Evolutionary conservation across 2,797 vertebrate species (phyloP).

Genomic region (Aldrovandia affinis): DNA sequence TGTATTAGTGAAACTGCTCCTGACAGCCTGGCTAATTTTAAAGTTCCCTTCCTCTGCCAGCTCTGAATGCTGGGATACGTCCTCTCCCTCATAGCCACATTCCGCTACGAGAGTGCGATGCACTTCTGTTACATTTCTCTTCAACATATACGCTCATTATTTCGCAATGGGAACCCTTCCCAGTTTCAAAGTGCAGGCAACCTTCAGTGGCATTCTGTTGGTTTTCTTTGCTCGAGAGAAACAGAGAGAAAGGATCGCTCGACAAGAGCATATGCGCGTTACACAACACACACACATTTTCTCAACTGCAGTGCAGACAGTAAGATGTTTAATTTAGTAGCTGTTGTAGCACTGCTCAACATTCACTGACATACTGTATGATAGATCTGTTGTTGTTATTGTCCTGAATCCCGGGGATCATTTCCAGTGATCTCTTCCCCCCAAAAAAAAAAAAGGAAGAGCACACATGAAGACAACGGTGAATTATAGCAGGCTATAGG

Average conservation of each 20-base stretch:
- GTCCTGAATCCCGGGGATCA: not conserved
- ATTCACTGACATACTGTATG: not conserved
- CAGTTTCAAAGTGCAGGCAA: too few relatives aligned
- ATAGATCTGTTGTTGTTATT: not conserved
- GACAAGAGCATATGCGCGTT: not conserved
- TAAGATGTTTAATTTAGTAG: not conserved
- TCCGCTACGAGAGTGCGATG: not conserved
- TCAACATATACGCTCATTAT: not conserved
- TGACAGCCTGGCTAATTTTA: not conserved
- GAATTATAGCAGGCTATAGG: not conserved
- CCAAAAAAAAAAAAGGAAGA: not conserved
- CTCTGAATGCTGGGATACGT: not conserved
- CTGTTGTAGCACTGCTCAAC: not conserved
- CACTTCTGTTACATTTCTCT: not conserved
- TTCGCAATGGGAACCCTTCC: not conserved
- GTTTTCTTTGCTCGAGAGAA: not conserved
- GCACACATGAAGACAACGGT: not conserved
- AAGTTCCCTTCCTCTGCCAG: not conserved
- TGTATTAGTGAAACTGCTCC: not conserved
- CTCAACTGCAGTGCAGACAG: not conserved
- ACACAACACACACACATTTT: not conserved
- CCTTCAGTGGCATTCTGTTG: not conserved
- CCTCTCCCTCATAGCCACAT: not conserved
- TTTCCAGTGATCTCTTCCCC: too few relatives aligned
- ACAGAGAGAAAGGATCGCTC: not conserved